Conservation (phyloP, 2,888 invertebrate genomes). For the Lacanobia oleracea region DNA sequence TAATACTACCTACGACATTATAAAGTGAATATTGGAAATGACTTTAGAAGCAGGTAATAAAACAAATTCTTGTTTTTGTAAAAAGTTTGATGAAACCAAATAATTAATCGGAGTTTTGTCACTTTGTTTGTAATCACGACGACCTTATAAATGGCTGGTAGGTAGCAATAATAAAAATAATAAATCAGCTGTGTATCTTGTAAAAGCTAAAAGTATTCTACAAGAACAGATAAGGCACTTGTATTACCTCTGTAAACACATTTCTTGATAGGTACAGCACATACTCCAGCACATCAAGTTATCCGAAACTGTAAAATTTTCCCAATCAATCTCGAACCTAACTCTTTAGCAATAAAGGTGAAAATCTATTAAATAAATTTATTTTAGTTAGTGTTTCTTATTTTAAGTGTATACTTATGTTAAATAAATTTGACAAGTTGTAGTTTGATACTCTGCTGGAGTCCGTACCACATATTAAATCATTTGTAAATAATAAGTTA, state of each 20-base stretch:
- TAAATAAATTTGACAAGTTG: too few relatives aligned
- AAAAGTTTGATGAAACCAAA: neutral
- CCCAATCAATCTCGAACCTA: too few relatives aligned
- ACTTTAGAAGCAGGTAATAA: constrained; percentile 1
- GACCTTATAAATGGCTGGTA: neutral
- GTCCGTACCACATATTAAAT: neutral
- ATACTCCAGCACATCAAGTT: too few relatives aligned
- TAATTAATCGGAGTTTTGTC: neutral
- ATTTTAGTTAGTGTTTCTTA: too few relatives aligned
- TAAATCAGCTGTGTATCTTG: neutral
- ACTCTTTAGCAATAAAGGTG: too few relatives aligned
- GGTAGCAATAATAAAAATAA: too few relatives aligned
- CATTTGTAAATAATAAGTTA: constrained; percentile 5
- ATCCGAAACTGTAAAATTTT: too few relatives aligned
- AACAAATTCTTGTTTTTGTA: neutral
- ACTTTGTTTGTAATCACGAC: neutral
- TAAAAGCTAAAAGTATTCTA: neutral
- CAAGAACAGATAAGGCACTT: neutral
- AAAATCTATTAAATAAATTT: too few relatives aligned
- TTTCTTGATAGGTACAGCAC: too few relatives aligned
- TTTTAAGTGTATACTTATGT: too few relatives aligned
- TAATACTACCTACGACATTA: neutral
- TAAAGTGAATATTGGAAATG: neutral
- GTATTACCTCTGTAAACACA: constrained; percentile 6
- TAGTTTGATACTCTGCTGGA: too few relatives aligned